These are phyloP conservation scores for Drosophila testacea DNA, from an alignment of 2,888 invertebrate genomes.

Conservation along the genomic window DNA sequence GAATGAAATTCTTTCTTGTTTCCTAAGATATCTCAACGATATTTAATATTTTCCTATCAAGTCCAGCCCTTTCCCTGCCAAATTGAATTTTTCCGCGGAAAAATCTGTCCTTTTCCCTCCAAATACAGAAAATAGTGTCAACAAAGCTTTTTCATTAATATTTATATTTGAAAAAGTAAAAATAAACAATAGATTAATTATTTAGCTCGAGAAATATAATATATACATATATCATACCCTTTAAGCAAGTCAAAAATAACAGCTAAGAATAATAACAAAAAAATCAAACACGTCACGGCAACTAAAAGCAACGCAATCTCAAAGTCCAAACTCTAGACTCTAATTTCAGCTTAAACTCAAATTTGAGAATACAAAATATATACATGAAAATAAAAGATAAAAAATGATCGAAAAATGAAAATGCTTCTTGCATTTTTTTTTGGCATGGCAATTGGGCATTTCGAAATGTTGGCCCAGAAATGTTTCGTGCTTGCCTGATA, in stretches of 20 bases:
- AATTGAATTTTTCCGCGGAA: too few relatives aligned
- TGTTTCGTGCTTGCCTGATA: constrained; percentile 43
- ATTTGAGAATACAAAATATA: constrained; percentile 6
- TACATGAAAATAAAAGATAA: background rate
- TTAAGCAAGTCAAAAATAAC: background rate
- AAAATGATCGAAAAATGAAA: constrained; percentile 38
- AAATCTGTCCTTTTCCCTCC: too few relatives aligned
- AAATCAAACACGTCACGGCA: constrained; percentile 73
- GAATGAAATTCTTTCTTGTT: too few relatives aligned
- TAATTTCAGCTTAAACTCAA: constrained; percentile 10
- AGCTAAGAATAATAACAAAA: constrained; percentile 14
- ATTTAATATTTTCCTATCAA: too few relatives aligned
- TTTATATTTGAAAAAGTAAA: too few relatives aligned
- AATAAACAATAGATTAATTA: too few relatives aligned
- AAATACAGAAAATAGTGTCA: too few relatives aligned
- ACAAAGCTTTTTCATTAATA: too few relatives aligned
- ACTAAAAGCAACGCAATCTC: constrained; percentile 62
- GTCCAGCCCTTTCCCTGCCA: too few relatives aligned
- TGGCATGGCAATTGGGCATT: constrained; percentile 47
- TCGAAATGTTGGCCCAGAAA: constrained; percentile 46
- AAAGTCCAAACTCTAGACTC: constrained; percentile 5
- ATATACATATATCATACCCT: background rate
- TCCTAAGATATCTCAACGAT: too few relatives aligned
- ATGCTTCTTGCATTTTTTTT: constrained; percentile 20
- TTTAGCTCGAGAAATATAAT: too few relatives aligned